phyloP scores from a whole-genome alignment of 2,888 invertebrate species.

The Cancer borealis region DNA sequence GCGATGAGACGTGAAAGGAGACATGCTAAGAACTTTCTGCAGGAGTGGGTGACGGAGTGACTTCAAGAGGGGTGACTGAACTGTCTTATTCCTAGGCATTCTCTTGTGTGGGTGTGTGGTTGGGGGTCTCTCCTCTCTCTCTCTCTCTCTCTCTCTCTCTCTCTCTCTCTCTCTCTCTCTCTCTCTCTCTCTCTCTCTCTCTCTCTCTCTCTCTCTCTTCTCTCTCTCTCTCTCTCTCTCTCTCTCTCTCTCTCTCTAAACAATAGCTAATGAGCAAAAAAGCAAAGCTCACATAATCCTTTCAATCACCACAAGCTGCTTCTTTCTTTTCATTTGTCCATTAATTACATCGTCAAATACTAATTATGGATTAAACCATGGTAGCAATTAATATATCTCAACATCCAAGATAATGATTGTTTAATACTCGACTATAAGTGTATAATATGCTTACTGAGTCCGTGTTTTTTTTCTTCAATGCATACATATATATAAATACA shows the following conservation, averaged over 20 bases:
- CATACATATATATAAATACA: too few species aligned
- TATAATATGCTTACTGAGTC: background rate
- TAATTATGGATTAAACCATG: background rate
- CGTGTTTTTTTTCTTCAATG: background rate
- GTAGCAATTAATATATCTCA: background rate
- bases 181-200: too few species aligned
- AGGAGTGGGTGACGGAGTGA: background rate
- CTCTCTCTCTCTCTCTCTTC: conserved; percentile 5
- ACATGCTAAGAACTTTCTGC: background rate
- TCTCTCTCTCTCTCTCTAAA: conserved; percentile 10
- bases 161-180: conserved; percentile 17
- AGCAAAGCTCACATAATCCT: background rate
- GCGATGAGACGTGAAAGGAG: background rate
- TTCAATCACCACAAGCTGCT: conserved; percentile 7
- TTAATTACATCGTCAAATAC: background rate
- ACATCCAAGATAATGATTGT: background rate
- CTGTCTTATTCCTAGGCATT: too few species aligned
- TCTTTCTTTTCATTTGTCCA: conserved; percentile 6
- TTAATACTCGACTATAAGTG: background rate
- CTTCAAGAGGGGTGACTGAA: too few species aligned
- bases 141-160: background rate
- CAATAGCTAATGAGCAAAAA: conserved; percentile 20
- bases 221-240: conserved; percentile 14
- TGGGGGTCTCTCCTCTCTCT: background rate
- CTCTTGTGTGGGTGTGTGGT: background rate